Evolutionary conservation across 2,113 vertebrate genomes (phyloP).

Genomic region (Microcebus tavaratra): DNA sequence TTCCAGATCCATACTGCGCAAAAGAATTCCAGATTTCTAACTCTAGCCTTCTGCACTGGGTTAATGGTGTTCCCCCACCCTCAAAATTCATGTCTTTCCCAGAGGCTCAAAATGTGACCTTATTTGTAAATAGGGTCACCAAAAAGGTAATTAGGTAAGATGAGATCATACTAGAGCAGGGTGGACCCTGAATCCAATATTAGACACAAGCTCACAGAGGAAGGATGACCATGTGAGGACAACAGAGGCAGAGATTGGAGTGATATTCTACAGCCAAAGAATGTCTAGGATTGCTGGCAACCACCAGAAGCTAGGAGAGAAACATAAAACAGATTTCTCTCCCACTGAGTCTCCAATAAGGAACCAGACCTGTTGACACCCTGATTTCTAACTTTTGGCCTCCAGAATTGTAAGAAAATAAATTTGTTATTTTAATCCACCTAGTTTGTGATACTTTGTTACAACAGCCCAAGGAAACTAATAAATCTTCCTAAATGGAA

Average conservation of each 20-base stretch:
- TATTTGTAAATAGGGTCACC: constrained; percentile 23
- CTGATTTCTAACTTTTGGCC: not conserved
- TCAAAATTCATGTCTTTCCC: not conserved
- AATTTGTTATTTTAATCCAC: constrained; percentile 2
- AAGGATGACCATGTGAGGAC: not conserved
- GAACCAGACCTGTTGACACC: not conserved
- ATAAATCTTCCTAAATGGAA: not conserved
- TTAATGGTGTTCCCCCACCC: not conserved
- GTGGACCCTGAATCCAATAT: not conserved
- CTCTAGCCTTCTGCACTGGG: not conserved
- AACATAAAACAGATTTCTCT: not conserved
- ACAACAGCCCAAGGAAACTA: not conserved
- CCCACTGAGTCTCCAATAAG: not conserved
- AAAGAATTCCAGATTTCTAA: constrained; percentile 51
- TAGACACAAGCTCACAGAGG: not conserved
- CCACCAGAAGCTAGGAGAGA: not conserved
- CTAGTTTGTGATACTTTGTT: not conserved
- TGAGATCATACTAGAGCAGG: not conserved
- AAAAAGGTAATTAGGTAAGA: constrained; percentile 11
- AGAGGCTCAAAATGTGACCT: constrained; percentile 8
- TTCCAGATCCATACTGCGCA: not conserved
- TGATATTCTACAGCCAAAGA: not conserved
- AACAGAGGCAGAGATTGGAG: not conserved
- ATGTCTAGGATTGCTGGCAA: not conserved
- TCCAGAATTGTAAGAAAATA: not conserved